phyloP scores from a whole-genome alignment of 2,113 vertebrate species.

The Alectura lathami region DNA sequence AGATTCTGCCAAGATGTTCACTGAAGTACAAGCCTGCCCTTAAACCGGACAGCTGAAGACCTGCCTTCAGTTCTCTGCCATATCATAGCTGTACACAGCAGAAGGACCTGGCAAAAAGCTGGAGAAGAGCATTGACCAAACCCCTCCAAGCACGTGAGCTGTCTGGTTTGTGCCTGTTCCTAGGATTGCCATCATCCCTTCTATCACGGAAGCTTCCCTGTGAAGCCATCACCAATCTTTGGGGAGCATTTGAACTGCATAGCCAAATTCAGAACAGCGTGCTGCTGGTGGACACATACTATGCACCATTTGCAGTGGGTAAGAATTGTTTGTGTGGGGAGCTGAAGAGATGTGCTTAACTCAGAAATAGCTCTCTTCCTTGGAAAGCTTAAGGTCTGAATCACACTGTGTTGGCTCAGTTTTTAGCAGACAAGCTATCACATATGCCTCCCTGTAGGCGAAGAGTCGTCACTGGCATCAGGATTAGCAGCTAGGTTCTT shows the following conservation, averaged over 20 bases:
- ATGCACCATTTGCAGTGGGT: not conserved
- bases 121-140: not conserved
- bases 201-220: not conserved
- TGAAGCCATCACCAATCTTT: rapidly evolving
- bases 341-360: slow-evolving; percentile 7
- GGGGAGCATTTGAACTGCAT: not conserved
- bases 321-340: slow-evolving; percentile 44
- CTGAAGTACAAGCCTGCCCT: not conserved
- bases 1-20: not conserved
- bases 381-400: slow-evolving; percentile 69
- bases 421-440: slow-evolving; percentile 63
- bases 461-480: slow-evolving; percentile 47
- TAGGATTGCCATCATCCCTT: not conserved
- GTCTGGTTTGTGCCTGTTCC: not conserved
- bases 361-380: slow-evolving; percentile 67
- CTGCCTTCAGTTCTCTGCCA: rapidly evolving
- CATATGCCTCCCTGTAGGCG: slow-evolving; percentile 64
- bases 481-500: slow-evolving; percentile 51
- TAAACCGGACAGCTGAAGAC: not conserved
- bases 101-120: not conserved
- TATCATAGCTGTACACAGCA: not conserved
- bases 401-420: slow-evolving; percentile 70
- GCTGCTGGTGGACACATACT: not conserved
- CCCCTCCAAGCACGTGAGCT: not conserved
- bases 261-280: not conserved